Evolutionary conservation across 1,140 invertebrate genomes (phyloP), one percentile per base, ranked within the genome.

Genomic region (Ditylenchus dipsaci): DNA sequence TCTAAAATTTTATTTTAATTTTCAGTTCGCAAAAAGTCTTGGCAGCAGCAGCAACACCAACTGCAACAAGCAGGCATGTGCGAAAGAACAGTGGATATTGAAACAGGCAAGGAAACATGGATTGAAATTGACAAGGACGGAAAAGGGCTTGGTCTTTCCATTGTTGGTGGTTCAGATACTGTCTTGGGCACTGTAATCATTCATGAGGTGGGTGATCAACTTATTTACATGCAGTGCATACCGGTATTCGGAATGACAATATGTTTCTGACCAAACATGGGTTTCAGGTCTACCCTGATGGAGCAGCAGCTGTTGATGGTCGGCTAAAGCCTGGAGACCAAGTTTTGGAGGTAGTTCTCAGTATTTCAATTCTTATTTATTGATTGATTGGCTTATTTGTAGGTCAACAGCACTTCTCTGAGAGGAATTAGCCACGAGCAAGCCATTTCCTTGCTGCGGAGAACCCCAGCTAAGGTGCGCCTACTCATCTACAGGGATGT

Each of bases 321-420:
- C 86, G 94, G 49, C 84, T 98, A 27, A 88, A 90, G 82, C 88
- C 90, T 3, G 95, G 93, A 5, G 95, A 98, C 85, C 92, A 95
- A 84, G 90, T 98, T 74, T 83, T 95, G 23, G 80, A 82, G 73
- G 80, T 81, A 26, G 53, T 11, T 38, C 11, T 38, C n/a, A n/a
- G n/a, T 38, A 3, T 59, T 7, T 21, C 58, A 57, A 26, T 57
- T 11, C 3, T 57, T 29, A 57, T 5, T 38, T 38, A n/a, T 38
- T 38, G 11, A 38, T 3, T 11, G 33, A 3, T 5, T 3, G 3
- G 3, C 33, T 66, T 26, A 13, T 17, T 53, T 71, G 67, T 56
- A 83, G 83, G 84, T 85, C 62, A 91, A 91, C 78, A 88, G 88
- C 23, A 87, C 89, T 72, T 87, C 88, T 66, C 89, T 92, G 72